Base-by-base conservation (phyloP, 1,140 invertebrate species). In the Lordiphosa mommai region DNA sequence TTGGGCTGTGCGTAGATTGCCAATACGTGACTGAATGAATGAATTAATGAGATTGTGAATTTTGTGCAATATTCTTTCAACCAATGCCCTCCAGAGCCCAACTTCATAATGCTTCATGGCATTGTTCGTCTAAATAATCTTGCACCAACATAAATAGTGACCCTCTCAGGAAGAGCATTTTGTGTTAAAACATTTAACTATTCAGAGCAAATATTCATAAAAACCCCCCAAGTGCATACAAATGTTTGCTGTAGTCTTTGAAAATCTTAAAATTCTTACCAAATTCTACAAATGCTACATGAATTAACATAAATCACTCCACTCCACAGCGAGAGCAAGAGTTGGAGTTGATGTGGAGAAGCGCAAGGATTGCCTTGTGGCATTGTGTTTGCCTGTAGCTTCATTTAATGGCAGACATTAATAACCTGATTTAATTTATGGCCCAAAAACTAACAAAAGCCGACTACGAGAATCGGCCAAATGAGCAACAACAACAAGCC, bases 361-460 rank as follows among this genome's bases (percentile, higher is more conserved):
- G 37, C 23, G 14, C 40, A 47, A 36, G 61, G 56, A 47, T 51
- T 70, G 57, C 44, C 43, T 34, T 44, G 46, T 53, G 36, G 40
- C 27, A 30, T 5, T 10, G 8, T 32, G 57, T 37, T 34, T 34
- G 40, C 61, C 61, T 73, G 66, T 80, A 71, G 76, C 76, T 80
- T 82, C 76, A 80, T 77, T 82, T 82, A 84, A 84, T 84, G 77
- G 72, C 63, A 76, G 72, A 84, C 77, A 84, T 84, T 84, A 84
- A 84, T 84, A 84, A 84, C 77, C 52, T 74, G 68, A 84, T 84
- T 84, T 84, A 84, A 84, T 84, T 84, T 84, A 84, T 84, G 77
- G 61, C 67, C 77, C 56, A 69, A 72, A 43, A 76, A 71, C 79
- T 84, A 84, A 84, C 77, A 71, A 77, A 77, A 72, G 77, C 67